Evolutionary conservation across 1,140 invertebrate genomes (phyloP).

Genomic region (Mizuhopecten yessoensis): DNA sequence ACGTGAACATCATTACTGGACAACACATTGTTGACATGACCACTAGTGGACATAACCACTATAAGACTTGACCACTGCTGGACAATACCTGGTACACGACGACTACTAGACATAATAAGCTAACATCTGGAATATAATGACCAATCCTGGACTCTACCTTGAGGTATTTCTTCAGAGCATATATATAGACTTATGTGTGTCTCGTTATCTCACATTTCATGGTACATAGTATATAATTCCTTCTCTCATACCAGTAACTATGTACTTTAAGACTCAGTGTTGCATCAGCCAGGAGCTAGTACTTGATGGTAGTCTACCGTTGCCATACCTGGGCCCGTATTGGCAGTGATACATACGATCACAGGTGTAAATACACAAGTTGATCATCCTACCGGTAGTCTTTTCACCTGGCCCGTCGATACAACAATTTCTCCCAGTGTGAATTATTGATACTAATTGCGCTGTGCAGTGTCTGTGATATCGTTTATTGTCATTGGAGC

Average conservation of each 20-base stretch:
- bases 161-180: too few species aligned
- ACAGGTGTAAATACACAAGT: background rate
- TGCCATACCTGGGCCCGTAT: background rate
- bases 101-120: background rate
- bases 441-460: constrained; percentile 3
- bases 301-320: too few species aligned
- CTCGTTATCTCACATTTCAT: too few species aligned
- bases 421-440: background rate
- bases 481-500: background rate
- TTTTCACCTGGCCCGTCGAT: background rate
- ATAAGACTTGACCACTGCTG: background rate
- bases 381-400: background rate
- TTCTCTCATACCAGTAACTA: too few species aligned
- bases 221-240: too few species aligned
- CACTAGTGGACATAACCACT: background rate
- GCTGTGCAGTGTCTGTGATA: constrained; percentile 29
- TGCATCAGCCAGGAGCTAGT: too few species aligned
- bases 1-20: background rate
- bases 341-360: background rate
- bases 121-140: background rate
- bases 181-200: too few species aligned
- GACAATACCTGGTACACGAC: background rate
- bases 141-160: background rate
- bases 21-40: background rate
- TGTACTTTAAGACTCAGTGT: too few species aligned